Conservation (phyloP, 2,888 invertebrate genomes). For the Hyposoter dolosus region DNA sequence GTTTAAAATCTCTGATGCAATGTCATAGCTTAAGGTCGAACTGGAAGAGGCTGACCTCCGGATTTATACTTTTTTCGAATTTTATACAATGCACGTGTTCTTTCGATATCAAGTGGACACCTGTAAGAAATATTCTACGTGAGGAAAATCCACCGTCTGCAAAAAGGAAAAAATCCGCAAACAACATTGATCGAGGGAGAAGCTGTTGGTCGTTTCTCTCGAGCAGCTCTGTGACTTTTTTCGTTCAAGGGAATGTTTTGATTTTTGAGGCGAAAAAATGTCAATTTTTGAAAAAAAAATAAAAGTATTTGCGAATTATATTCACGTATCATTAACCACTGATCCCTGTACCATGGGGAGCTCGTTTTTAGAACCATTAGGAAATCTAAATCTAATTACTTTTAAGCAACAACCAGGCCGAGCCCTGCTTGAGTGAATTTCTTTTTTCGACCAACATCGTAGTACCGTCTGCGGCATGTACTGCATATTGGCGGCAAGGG, state of each 20-base stretch:
- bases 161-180: not conserved
- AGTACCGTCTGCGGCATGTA: not conserved
- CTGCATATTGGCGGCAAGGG: too few species aligned
- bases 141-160: not conserved
- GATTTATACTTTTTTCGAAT: not conserved
- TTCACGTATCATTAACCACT: too few species aligned
- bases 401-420: too few species aligned
- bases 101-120: not conserved
- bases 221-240: not conserved
- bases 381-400: not conserved
- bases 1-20: not conserved
- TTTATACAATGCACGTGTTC: conserved; percentile 2
- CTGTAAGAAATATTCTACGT: conserved; percentile 1
- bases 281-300: too few species aligned
- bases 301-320: too few species aligned
- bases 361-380: too few species aligned
- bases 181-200: not conserved
- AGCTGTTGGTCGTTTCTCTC: not conserved
- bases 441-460: not conserved
- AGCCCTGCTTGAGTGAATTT: not conserved
- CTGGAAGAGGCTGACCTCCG: not conserved
- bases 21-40: not conserved
- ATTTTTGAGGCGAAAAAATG: too few species aligned
- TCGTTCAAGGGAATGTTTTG: too few species aligned
- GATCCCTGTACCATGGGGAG: too few species aligned